Base-by-base conservation (phyloP, 2,888 invertebrate species). In the Bursaphelenchus okinawaensis region DNA sequence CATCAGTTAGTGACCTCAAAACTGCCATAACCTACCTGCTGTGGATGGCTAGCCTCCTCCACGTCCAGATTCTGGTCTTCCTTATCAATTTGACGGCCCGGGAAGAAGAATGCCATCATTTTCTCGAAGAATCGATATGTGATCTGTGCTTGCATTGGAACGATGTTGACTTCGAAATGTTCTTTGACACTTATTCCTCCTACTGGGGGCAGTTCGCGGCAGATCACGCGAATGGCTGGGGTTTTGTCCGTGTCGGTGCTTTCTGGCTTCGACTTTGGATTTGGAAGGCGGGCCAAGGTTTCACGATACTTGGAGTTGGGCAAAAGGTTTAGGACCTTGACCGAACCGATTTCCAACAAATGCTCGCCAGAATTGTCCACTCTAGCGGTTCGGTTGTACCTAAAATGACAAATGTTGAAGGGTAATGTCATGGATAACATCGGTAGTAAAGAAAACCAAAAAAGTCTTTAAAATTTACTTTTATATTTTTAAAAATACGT, bases 101-200 rank as follows among this genome's bases (percentile, higher is more conserved):
- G 93, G 51, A 73, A 73, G 84, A 94, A 95, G 85, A 95, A 98
- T 84, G 91, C 91, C 79, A 96, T 87, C 90, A 98, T 92, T 52
- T 92, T 93, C 83, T 91, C 91, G 86, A 92, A 98, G 65, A 86
- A 84, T 56, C 83, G 79, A 69, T 85, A 83, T 0, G 85, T 85
- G 68, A 86, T 78, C 70, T 86, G 85, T 16, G 85, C 84, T 23
- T 73, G 69, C 75, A 75, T 75, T 8, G 80, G 80, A 0, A 74
- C 72, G 55, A 80, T 76, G 67, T 80, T 80, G 31, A 79, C 74
- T 86, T 98, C 98, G 84, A 99, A 94, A 85, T 95, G 94, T 83
- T 98, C 96, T 84, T 96, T 98, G 16, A 98, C 93, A 0, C 93
- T 91, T 75, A 98, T 98, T 2, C 98, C 98, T n/a, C 94, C 95